Evolutionary conservation across 2,797 vertebrate genomes (phyloP).

Genomic region (Buceros bicornis): DNA sequence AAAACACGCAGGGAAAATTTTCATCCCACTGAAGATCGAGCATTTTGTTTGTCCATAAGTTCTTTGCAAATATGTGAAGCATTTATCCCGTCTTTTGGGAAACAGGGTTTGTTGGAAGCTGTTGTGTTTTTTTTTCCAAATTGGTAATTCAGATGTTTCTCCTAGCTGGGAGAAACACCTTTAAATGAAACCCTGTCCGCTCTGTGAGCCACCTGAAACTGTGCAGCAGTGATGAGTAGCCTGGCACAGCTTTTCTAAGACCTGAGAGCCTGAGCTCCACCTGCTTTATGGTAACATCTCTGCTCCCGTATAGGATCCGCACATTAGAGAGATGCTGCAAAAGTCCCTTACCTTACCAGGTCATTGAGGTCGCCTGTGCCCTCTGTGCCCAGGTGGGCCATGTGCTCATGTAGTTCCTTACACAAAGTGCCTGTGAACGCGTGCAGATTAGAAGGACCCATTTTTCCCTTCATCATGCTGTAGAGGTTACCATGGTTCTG

Average conservation of each 20-base stretch:
- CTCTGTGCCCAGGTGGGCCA: slow-evolving; percentile 73
- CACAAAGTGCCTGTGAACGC: slow-evolving; percentile 71
- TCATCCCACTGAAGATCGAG: background rate
- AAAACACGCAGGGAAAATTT: background rate
- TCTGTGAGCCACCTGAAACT: background rate
- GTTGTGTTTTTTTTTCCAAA: background rate
- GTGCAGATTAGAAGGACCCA: slow-evolving; percentile 76
- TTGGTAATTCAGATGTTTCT: background rate
- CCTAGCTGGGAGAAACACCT: background rate
- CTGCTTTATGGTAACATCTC: background rate
- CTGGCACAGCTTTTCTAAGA: background rate
- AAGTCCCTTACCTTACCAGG: slow-evolving; percentile 81
- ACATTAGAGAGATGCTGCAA: background rate
- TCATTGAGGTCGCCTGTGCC: slow-evolving; percentile 76
- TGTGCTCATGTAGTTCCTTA: slow-evolving; percentile 77
- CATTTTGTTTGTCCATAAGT: background rate
- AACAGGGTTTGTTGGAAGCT: background rate
- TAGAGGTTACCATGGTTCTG: slow-evolving; percentile 79
- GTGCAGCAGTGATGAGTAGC: background rate
- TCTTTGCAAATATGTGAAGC: background rate
- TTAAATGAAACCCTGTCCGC: background rate
- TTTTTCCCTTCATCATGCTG: slow-evolving; percentile 80
- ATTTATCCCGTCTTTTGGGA: background rate
- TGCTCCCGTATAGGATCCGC: background rate
- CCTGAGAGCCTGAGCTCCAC: background rate